Percentiles rank a stretch among this genome's conserved stretches.
phyloP scores from a whole-genome alignment of 2,113 vertebrate genomes.

The Malurus melanocephalus region DNA sequence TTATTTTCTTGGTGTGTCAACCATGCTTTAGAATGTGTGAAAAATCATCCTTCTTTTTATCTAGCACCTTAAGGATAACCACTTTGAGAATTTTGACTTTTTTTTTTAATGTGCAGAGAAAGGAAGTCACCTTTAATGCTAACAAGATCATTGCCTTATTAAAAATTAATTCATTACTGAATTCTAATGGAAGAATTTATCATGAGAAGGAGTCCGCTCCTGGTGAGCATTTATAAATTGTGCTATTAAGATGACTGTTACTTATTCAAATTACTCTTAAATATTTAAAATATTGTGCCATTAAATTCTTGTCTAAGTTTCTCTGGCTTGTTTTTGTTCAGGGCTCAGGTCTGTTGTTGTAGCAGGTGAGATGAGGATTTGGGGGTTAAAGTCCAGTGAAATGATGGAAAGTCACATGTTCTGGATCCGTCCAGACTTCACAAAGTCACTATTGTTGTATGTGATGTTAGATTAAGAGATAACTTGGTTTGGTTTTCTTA shows the following conservation, averaged over 20 bases:
- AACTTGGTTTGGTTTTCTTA: not conserved
- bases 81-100: not conserved
- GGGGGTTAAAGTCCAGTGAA: not conserved
- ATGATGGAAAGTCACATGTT: not conserved
- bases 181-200: slow-evolving; percentile 26
- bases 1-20: not conserved
- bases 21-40: not conserved
- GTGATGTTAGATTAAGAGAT: not conserved
- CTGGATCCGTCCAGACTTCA: not conserved
- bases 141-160: slow-evolving; percentile 23
- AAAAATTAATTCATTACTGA: slow-evolving; percentile 32
- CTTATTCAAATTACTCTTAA: slow-evolving; percentile 16
- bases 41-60: not conserved
- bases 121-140: slow-evolving; percentile 26
- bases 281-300: slow-evolving; percentile 22
- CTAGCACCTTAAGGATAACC: not conserved
- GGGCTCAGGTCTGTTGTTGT: not conserved
- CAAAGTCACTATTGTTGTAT: not conserved
- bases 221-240: slow-evolving; percentile 10
- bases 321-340: not conserved
- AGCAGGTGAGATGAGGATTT: not conserved
- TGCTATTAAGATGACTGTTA: slow-evolving; percentile 32
- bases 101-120: not conserved
- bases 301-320: not conserved
- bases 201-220: not conserved